These are phyloP conservation scores for Muscina levida DNA, from an alignment of 2,888 invertebrate genomes.

Conservation along the genomic window DNA sequence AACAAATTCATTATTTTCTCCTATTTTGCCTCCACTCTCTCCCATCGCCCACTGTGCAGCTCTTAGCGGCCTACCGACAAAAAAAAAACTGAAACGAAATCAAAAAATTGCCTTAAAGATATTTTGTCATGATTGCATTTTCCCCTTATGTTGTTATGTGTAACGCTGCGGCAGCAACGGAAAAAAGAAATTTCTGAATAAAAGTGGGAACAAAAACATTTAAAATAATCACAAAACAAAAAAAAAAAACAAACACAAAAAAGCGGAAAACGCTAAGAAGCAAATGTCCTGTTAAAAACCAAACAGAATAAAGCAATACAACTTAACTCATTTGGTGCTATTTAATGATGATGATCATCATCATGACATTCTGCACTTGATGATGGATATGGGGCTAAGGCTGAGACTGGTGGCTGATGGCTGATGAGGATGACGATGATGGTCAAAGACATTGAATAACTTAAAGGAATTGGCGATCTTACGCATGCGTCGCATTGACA, in stretches of 20 bases:
- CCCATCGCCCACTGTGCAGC: not conserved
- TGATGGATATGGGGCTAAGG: slow-evolving; percentile 32
- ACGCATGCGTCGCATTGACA: slow-evolving; percentile 65
- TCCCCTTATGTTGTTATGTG: not conserved
- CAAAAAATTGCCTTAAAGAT: slow-evolving; percentile 42
- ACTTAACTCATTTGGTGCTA: slow-evolving; percentile 47
- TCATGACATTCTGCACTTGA: slow-evolving; percentile 3
- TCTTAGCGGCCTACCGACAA: not conserved
- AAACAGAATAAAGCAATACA: not conserved
- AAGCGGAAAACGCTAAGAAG: not conserved
- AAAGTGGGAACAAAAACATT: slow-evolving; percentile 49
- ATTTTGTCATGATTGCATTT: slow-evolving; percentile 39
- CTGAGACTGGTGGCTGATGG: slow-evolving; percentile 51
- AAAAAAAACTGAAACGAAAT: slow-evolving; percentile 18
- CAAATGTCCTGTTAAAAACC: too few relatives aligned
- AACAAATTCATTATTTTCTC: too few relatives aligned
- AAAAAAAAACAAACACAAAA: not conserved
- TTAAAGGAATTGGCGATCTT: slow-evolving; percentile 57
- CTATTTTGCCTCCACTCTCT: too few relatives aligned
- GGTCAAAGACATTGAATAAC: slow-evolving; percentile 63
- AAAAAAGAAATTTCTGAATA: slow-evolving; percentile 38
- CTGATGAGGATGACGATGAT: slow-evolving; percentile 55
- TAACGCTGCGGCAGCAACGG: slow-evolving; percentile 6
- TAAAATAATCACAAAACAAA: too few relatives aligned
- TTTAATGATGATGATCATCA: slow-evolving; percentile 52